Evolutionary conservation across 2,113 vertebrate species (phyloP).

Genomic region (Neodon shergylaensis): DNA sequence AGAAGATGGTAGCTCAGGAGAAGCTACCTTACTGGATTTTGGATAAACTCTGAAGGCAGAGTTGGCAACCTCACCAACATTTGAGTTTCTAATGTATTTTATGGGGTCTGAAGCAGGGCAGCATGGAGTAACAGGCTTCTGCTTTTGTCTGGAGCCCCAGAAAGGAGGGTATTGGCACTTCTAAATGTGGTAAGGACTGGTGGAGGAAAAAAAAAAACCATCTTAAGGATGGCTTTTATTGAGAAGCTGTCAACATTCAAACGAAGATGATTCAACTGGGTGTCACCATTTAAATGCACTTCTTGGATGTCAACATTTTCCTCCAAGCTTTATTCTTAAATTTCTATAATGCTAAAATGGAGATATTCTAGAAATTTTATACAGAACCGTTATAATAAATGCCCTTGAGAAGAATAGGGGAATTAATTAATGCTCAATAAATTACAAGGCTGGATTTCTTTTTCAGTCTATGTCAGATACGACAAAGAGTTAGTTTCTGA

Average conservation of each 20-base stretch:
- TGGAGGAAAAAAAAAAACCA: background rate
- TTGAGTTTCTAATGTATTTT: background rate
- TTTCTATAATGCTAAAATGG: background rate
- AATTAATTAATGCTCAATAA: background rate
- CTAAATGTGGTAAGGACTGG: background rate
- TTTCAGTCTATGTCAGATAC: background rate
- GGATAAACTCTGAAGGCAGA: background rate
- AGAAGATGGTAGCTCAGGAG: background rate
- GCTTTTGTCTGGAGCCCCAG: background rate
- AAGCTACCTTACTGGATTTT: background rate
- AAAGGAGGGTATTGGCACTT: background rate
- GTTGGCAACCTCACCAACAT: background rate
- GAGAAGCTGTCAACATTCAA: constrained; percentile 14
- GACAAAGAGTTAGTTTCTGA: background rate
- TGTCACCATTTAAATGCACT: background rate
- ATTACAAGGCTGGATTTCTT: background rate
- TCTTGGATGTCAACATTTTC: background rate
- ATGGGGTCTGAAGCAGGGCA: background rate
- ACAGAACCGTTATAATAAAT: background rate
- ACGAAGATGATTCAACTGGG: background rate
- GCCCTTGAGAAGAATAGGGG: background rate
- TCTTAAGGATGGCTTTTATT: background rate
- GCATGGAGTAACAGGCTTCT: background rate
- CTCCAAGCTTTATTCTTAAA: background rate
- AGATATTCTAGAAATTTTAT: constrained; percentile 33